A percentile compares a stretch with the other conserved stretches of the same genome.
Evolutionary conservation across 2,888 invertebrate genomes (phyloP).

Genomic region (Poecilobothrus nobilitatus): DNA sequence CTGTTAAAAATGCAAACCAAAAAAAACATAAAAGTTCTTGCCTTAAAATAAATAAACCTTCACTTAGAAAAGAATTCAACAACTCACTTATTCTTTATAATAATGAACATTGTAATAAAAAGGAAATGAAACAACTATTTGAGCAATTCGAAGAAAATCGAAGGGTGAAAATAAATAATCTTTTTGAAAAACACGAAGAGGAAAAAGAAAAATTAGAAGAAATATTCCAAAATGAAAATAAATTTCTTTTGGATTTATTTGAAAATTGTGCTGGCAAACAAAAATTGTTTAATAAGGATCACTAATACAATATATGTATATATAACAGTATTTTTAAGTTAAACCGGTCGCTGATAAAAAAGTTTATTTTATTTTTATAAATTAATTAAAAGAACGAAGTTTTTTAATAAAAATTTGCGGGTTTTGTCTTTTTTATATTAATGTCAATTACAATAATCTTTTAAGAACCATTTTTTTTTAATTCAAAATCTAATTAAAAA

Average conservation of each 20-base stretch:
- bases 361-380: too few relatives aligned
- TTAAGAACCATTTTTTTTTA: too few relatives aligned
- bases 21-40: neutral
- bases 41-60: neutral
- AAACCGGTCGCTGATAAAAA: too few relatives aligned
- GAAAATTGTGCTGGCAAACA: too few relatives aligned
- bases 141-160: neutral
- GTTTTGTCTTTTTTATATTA: too few relatives aligned
- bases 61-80: neutral
- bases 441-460: too few relatives aligned
- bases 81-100: neutral
- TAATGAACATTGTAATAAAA: neutral
- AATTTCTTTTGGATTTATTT: constrained; percentile 28
- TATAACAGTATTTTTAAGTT: too few relatives aligned
- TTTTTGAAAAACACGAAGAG: neutral
- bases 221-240: constrained; percentile 29
- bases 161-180: neutral
- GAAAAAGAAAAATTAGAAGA: constrained; percentile 16
- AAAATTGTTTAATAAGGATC: too few relatives aligned
- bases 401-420: too few relatives aligned
- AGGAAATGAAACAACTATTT: neutral
- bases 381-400: too few relatives aligned
- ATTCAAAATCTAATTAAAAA: too few relatives aligned
- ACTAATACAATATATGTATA: too few relatives aligned
- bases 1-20: neutral